Conservation (phyloP, 2,888 invertebrate species). For the Harpalus rufipes region DNA sequence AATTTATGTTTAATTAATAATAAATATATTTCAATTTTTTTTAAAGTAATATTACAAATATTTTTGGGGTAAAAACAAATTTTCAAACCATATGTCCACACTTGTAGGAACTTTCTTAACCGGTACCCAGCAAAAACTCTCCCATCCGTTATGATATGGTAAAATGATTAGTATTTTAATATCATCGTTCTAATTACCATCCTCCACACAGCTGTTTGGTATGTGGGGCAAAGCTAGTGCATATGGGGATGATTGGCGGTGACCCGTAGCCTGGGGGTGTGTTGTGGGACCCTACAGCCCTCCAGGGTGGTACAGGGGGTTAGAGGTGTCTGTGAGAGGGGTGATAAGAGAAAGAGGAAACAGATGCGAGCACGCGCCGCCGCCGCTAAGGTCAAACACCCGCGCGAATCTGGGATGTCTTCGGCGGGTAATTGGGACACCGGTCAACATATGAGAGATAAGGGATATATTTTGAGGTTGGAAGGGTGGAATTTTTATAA, state of each 20-base stretch:
- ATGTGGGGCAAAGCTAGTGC: neutral
- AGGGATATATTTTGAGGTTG: neutral
- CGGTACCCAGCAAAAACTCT: constrained; percentile 34
- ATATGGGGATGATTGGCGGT: constrained; percentile 16
- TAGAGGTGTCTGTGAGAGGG: constrained; percentile 1
- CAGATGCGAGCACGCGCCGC: constrained; percentile 21
- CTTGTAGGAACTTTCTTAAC: neutral
- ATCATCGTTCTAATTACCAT: constrained; percentile 44
- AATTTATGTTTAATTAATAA: neutral
- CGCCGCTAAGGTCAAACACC: constrained; percentile 43
- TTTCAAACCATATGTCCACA: neutral
- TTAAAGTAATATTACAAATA: neutral
- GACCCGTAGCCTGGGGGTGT: constrained; percentile 9
- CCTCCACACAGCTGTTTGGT: constrained; percentile 23
- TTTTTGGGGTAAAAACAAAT: neutral
- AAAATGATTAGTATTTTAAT: constrained; percentile 45
- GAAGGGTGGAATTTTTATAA: neutral
- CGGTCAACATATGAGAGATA: neutral
- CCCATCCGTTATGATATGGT: constrained; percentile 45
- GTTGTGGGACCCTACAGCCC: constrained; percentile 4
- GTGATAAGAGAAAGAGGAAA: neutral
- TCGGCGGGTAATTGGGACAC: constrained; percentile 11
- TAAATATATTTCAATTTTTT: neutral
- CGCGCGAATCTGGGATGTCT: constrained; percentile 30
- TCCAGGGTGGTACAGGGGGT: neutral